Evolutionary conservation across 1,140 invertebrate species (phyloP).

Genomic region (Sycobia sp.): DNA sequence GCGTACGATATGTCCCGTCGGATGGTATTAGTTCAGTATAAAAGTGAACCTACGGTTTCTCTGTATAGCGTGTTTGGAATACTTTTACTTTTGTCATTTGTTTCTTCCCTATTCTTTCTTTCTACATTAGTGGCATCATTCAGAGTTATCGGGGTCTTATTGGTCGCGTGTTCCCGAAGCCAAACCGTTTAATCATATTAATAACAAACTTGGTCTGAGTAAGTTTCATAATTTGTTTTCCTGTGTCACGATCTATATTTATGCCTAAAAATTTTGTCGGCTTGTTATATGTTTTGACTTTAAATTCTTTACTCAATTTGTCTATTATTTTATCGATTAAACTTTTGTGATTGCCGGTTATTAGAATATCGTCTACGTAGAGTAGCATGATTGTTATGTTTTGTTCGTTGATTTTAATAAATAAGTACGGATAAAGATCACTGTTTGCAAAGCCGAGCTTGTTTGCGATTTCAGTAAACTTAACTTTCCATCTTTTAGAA

Average conservation of each 20-base stretch:
- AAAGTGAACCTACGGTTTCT: constrained; percentile 10
- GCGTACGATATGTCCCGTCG: constrained; percentile 24
- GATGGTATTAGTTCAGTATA: constrained; percentile 13
- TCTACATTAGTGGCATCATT: background rate
- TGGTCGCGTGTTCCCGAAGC: background rate
- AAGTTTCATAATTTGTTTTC: no score
- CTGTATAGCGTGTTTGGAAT: no score
- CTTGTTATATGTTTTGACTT: background rate
- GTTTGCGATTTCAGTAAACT: constrained; percentile 11
- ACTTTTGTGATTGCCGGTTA: no score
- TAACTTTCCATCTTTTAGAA: constrained; percentile 11
- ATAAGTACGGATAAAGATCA: no score
- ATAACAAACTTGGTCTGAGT: background rate
- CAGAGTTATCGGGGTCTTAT: background rate
- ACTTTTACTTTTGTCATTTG: background rate
- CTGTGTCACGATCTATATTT: no score
- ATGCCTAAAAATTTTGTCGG: no score
- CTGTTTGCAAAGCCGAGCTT: background rate
- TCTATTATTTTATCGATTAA: no score
- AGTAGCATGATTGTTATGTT: no score
- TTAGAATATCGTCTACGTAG: no score
- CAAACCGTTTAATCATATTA: constrained; percentile 3
- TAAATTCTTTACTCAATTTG: background rate
- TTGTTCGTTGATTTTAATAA: no score
- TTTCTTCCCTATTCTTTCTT: constrained; percentile 6